Evolutionary conservation across 2,888 invertebrate genomes (phyloP).

Genomic region (Quadroppia sp.): DNA sequence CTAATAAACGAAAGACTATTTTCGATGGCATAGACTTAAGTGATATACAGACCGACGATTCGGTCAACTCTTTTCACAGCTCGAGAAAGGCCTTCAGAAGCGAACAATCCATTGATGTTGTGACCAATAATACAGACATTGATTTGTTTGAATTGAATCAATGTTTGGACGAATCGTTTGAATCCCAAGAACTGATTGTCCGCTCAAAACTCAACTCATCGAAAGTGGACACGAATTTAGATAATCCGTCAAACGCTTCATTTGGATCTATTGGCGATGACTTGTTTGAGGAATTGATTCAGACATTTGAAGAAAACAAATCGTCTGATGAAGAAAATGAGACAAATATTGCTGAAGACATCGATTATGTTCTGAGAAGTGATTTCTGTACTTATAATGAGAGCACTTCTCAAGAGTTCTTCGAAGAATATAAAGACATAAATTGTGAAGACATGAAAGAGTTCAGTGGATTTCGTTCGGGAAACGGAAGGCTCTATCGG

Average conservation of each 20-base stretch:
- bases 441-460: background rate
- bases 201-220: too few species aligned
- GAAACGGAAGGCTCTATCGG: background rate
- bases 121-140: background rate
- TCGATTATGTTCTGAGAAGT: background rate
- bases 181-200: too few species aligned
- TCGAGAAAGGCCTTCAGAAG: background rate
- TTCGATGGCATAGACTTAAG: background rate
- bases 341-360: background rate
- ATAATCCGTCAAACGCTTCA: background rate
- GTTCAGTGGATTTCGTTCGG: background rate
- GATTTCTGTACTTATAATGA: constrained; percentile 13
- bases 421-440: background rate
- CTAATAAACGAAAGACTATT: background rate
- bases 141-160: background rate
- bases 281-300: background rate
- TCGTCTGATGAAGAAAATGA: background rate
- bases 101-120: background rate
- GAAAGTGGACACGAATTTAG: background rate
- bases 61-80: background rate
- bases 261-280: background rate
- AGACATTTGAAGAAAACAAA: background rate
- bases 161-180: background rate
- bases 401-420: background rate
- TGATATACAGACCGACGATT: background rate